Conservation (phyloP, 2,797 vertebrate species). For the Poeciliopsis presidionis region DNA sequence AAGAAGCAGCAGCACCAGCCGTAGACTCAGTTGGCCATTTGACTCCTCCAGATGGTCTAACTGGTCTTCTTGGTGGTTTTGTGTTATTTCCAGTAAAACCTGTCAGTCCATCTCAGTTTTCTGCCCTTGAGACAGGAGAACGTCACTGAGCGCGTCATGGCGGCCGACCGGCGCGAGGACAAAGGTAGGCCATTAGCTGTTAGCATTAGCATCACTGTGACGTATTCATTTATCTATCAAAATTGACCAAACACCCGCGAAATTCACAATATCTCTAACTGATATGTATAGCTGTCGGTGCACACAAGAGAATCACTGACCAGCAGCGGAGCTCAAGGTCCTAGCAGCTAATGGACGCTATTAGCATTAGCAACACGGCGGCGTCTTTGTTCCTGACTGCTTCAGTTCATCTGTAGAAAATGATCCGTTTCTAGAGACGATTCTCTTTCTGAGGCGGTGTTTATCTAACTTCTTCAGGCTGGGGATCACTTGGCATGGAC, state of each 20-base stretch:
- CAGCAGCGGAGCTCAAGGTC: neutral
- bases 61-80: neutral
- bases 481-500: too few species aligned
- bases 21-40: conserved; percentile 35
- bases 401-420: neutral
- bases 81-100: neutral
- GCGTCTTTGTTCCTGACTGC: neutral
- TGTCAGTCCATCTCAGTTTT: rapidly evolving
- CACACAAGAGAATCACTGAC: neutral
- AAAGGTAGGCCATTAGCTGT: conserved; percentile 80
- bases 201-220: conserved; percentile 43
- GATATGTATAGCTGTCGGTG: neutral
- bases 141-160: conserved; percentile 77
- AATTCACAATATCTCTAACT: neutral
- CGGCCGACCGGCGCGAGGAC: conserved; percentile 90
- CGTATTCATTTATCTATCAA: neutral
- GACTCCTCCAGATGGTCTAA: too few species aligned
- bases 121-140: conserved; percentile 4
- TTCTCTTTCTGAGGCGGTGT: neutral
- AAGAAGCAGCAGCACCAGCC: neutral
- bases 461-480: too few species aligned
- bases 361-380: neutral
- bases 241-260: neutral
- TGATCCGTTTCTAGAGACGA: neutral
- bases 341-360: neutral